phyloP scores from a whole-genome alignment of 2,797 vertebrate genomes.

The Scleropages formosus region DNA sequence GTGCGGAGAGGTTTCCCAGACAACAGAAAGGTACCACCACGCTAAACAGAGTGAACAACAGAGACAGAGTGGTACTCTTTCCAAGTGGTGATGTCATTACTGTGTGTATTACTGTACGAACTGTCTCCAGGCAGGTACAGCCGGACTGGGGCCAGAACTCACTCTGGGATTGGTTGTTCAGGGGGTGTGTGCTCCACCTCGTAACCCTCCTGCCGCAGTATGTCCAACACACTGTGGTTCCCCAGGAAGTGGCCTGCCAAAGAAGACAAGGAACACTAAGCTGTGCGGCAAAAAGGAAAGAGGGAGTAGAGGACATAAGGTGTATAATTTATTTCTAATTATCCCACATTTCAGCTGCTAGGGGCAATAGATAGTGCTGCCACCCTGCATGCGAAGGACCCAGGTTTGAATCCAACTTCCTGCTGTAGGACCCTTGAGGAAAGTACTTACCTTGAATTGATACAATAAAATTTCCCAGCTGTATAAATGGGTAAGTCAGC shows the following conservation, averaged over 20 bases:
- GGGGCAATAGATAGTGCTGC: neutral
- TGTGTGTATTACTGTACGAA: neutral
- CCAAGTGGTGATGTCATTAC: neutral
- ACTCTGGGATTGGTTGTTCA: slow-evolving; percentile 79
- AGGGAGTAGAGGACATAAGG: neutral
- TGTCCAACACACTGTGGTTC: slow-evolving; percentile 94
- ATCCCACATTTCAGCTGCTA: neutral
- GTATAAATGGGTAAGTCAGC: too few relatives aligned
- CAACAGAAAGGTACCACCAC: neutral
- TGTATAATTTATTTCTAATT: neutral
- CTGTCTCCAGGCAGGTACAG: neutral
- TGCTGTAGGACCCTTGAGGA: too few relatives aligned
- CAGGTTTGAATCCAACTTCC: too few relatives aligned
- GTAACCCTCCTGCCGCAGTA: slow-evolving; percentile 89
- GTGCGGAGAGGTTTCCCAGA: neutral
- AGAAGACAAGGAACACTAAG: slow-evolving; percentile 46
- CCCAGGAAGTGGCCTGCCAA: slow-evolving; percentile 94
- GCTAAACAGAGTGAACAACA: neutral
- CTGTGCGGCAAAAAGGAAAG: slow-evolving; percentile 26
- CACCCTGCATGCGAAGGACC: too few relatives aligned
- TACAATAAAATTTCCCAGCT: too few relatives aligned
- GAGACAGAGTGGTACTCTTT: neutral
- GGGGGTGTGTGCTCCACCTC: slow-evolving; percentile 85
- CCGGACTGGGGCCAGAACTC: slow-evolving; percentile 54
- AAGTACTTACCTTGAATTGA: too few relatives aligned